A percentile compares a stretch with the other conserved stretches of the same genome.
These are phyloP conservation scores for Dasypogon diadema DNA, from an alignment of 2,888 invertebrate genomes.

Conservation along the genomic window DNA sequence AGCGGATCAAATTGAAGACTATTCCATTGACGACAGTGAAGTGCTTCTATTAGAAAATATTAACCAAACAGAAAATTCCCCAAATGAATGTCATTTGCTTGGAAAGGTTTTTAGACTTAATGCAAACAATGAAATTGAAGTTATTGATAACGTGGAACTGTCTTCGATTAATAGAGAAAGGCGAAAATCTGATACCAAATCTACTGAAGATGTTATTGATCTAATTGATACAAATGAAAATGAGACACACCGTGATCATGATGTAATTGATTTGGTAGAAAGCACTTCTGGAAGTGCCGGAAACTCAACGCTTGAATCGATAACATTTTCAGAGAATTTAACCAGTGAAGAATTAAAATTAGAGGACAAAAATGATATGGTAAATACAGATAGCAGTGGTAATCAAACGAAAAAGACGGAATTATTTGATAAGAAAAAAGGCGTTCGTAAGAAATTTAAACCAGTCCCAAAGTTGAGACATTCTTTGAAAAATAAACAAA, in stretches of 20 bases:
- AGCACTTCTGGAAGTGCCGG: neutral
- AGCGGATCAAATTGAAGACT: neutral
- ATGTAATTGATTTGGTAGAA: neutral
- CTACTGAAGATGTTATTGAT: neutral
- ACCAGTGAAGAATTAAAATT: too few species aligned
- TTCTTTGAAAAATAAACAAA: constrained; percentile 8
- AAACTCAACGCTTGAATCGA: neutral
- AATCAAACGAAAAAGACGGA: neutral
- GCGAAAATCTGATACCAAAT: neutral
- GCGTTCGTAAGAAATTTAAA: neutral
- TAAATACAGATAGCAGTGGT: too few species aligned
- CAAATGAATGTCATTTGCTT: neutral
- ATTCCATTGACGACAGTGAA: neutral
- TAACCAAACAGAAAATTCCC: neutral
- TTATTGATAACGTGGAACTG: neutral
- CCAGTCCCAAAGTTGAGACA: constrained; percentile 14
- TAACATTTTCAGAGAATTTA: neutral
- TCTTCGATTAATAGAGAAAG: neutral
- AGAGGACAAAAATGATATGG: too few species aligned
- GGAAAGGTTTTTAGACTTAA: constrained; percentile 1
- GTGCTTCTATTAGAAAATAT: neutral
- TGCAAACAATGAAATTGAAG: neutral
- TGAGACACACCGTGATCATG: neutral
- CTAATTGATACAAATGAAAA: neutral
- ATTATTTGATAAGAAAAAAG: neutral